Percentiles rank a stretch among this genome's conserved stretches.
Evolutionary conservation across 2,113 vertebrate species (phyloP).

Genomic region (Alethe diademata): DNA sequence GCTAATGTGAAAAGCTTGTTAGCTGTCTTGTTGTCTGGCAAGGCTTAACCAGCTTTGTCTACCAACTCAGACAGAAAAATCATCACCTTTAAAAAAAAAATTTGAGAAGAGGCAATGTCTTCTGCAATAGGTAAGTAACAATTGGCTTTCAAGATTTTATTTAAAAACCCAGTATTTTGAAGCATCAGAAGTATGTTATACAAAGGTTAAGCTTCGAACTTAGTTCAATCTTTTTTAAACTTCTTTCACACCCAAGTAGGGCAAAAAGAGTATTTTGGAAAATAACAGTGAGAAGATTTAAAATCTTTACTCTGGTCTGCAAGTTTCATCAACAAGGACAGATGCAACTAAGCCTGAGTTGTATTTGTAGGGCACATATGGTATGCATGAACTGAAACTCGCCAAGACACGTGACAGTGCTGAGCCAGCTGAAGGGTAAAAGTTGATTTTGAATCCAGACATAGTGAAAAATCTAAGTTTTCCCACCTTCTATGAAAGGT

Average conservation of each 20-base stretch:
- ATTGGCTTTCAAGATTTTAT: neutral
- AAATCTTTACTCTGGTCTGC: neutral
- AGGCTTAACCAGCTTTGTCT: neutral
- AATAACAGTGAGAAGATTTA: neutral
- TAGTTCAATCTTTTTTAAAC: neutral
- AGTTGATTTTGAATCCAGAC: neutral
- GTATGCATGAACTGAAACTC: neutral
- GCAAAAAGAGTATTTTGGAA: neutral
- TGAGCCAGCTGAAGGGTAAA: neutral
- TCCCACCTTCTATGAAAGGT: neutral
- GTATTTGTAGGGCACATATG: neutral
- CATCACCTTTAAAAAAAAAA: neutral
- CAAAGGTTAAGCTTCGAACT: neutral
- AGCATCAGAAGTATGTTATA: neutral
- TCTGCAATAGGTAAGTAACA: neutral
- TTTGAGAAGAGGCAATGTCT: neutral
- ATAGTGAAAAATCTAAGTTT: neutral
- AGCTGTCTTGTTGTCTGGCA: neutral
- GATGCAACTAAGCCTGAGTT: neutral
- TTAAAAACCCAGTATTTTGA: rapidly evolving
- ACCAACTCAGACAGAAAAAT: neutral
- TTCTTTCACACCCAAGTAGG: neutral
- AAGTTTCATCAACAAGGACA: neutral
- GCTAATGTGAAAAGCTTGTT: conserved; percentile 40
- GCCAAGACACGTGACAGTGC: neutral